A percentile compares a stretch with the other conserved stretches of the same genome.
Conservation (phyloP, 2,113 vertebrate species). For the Dasyurus viverrinus region DNA sequence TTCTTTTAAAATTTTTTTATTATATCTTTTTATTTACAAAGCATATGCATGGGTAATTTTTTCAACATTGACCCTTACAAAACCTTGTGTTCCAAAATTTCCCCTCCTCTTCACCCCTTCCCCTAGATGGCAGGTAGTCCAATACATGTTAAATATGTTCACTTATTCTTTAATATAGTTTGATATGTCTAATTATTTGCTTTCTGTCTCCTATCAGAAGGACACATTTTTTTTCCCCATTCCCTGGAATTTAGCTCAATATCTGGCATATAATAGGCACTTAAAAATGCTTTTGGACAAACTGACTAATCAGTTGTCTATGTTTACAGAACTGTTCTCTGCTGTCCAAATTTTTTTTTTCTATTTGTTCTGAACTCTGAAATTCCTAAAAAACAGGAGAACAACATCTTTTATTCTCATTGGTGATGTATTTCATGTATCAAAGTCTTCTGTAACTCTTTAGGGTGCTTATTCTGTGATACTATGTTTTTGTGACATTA, state of each 20-base stretch:
- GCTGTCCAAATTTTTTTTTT: not conserved
- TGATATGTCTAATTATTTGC: not conserved
- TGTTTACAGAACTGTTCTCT: not conserved
- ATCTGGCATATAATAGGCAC: not conserved
- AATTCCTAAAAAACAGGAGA: not conserved
- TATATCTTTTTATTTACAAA: no score
- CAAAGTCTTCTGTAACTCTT: not conserved
- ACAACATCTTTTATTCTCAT: not conserved
- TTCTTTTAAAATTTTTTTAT: not conserved
- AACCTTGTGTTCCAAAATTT: no score
- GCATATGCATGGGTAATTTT: no score
- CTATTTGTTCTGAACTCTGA: not conserved
- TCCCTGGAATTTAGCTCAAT: not conserved
- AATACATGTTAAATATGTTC: no score
- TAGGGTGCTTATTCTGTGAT: not conserved
- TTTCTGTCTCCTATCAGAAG: not conserved
- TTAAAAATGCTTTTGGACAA: not conserved
- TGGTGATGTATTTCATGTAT: not conserved
- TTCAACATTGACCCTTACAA: no score
- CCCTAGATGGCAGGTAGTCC: no score
- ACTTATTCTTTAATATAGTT: not conserved
- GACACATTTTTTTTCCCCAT: not conserved
- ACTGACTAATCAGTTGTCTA: not conserved
- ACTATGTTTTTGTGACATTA: not conserved
- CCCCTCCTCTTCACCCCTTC: no score